Conservation (phyloP, 23 tunicate genomes). For the Diplosoma virens region DNA sequence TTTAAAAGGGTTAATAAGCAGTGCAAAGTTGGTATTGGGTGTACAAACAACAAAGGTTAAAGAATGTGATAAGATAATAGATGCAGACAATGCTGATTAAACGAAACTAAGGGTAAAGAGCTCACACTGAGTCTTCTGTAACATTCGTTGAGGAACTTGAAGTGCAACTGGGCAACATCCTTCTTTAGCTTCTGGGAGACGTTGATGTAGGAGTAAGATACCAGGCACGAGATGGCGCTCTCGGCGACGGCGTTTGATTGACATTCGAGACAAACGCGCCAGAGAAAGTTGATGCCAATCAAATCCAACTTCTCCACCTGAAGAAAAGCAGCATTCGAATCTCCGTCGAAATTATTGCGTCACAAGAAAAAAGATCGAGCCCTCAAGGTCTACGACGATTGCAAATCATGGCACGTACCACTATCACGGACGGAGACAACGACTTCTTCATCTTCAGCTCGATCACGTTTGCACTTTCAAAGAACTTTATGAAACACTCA, state of each 20-base stretch:
- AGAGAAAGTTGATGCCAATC: slow-evolving; percentile 62
- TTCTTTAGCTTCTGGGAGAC: slow-evolving; percentile 60
- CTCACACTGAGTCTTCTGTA: slow-evolving; percentile 70
- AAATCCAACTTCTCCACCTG: slow-evolving; percentile 67
- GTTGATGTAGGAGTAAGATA: slow-evolving; percentile 51
- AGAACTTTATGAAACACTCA: slow-evolving; percentile 56
- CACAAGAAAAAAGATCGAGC: background rate
- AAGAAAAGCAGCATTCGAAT: background rate
- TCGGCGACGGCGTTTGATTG: slow-evolving; percentile 49
- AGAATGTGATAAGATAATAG: too few species aligned
- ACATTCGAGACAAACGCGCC: slow-evolving; percentile 81
- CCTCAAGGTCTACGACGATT: background rate
- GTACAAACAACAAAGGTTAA: too few species aligned
- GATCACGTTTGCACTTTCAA: slow-evolving; percentile 49
- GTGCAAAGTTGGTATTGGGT: background rate
- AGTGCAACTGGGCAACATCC: slow-evolving; percentile 45
- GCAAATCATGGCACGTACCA: slow-evolving; percentile 26
- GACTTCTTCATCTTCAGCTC: slow-evolving; percentile 66
- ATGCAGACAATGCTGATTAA: background rate
- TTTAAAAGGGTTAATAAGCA: background rate
- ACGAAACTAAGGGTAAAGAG: background rate
- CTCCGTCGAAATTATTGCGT: background rate
- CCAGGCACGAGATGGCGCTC: slow-evolving; percentile 45
- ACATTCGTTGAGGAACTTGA: slow-evolving; percentile 68
- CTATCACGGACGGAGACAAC: slow-evolving; percentile 17